Evolutionary conservation across 2,797 vertebrate species (phyloP).

Genomic region (Lophotriccus pileatus): DNA sequence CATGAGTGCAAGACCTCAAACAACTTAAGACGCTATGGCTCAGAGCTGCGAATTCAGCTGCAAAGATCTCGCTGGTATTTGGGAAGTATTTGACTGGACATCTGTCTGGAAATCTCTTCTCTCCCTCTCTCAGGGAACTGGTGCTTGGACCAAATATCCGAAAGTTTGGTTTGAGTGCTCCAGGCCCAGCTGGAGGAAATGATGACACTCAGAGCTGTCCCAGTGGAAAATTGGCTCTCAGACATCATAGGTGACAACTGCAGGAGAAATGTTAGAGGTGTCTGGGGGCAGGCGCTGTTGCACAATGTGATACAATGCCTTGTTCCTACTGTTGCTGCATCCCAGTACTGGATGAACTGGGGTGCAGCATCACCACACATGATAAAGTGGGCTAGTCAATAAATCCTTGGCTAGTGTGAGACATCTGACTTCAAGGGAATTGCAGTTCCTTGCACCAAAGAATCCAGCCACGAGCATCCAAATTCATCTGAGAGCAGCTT

Average conservation of each 20-base stretch:
- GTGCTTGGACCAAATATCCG: background rate
- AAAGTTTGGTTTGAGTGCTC: background rate
- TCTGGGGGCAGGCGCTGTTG: background rate
- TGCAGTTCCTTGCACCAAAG: background rate
- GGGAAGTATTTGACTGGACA: background rate
- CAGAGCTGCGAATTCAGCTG: background rate
- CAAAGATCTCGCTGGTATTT: background rate
- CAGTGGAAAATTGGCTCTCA: background rate
- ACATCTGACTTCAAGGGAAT: background rate
- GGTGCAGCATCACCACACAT: rapidly evolving
- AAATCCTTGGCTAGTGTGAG: background rate
- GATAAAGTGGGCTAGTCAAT: background rate
- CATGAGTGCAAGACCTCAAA: background rate
- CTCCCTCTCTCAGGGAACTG: background rate
- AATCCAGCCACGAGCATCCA: background rate
- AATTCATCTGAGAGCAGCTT: conserved; percentile 21
- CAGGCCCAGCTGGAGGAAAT: background rate
- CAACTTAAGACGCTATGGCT: background rate
- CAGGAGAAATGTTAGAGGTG: background rate
- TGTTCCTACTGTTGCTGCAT: background rate
- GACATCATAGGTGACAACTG: background rate
- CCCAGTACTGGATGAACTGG: background rate
- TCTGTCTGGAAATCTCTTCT: background rate
- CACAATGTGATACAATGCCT: rapidly evolving
- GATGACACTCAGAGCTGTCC: background rate